phyloP scores from a whole-genome alignment of 1,140 invertebrate species.

The Polypedilum pembai region DNA sequence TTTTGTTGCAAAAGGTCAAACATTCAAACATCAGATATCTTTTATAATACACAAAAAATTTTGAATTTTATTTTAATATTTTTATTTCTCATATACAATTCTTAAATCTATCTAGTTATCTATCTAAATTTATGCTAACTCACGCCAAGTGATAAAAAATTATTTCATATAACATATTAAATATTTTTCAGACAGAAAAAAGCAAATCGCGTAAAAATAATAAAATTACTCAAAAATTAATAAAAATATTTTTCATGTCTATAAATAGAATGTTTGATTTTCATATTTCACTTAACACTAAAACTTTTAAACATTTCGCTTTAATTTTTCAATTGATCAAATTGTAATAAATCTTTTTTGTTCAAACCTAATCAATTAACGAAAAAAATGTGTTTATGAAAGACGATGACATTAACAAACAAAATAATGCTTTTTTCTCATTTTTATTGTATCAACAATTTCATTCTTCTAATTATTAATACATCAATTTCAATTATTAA shows the following conservation, averaged over 20 bases:
- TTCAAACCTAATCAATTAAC: too few relatives aligned
- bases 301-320: neutral
- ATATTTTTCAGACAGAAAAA: neutral
- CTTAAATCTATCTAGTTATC: slow-evolving; percentile 10
- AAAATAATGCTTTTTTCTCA: too few relatives aligned
- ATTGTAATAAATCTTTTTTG: neutral
- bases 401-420: too few relatives aligned
- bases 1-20: too few relatives aligned
- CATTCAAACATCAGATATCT: too few relatives aligned
- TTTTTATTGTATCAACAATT: too few relatives aligned
- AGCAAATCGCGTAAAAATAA: neutral
- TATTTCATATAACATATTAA: neutral
- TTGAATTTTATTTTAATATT: neutral
- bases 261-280: slow-evolving; percentile 9
- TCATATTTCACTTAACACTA: neutral
- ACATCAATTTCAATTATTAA: too few relatives aligned
- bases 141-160: neutral
- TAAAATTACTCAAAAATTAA: neutral
- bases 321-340: neutral
- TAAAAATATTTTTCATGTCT: neutral
- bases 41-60: neutral
- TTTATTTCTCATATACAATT: neutral
- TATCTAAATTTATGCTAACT: neutral
- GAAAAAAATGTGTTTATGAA: too few relatives aligned
- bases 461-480: too few relatives aligned